Base-by-base conservation (phyloP, 2,113 vertebrate species). In the Tinamus guttatus region DNA sequence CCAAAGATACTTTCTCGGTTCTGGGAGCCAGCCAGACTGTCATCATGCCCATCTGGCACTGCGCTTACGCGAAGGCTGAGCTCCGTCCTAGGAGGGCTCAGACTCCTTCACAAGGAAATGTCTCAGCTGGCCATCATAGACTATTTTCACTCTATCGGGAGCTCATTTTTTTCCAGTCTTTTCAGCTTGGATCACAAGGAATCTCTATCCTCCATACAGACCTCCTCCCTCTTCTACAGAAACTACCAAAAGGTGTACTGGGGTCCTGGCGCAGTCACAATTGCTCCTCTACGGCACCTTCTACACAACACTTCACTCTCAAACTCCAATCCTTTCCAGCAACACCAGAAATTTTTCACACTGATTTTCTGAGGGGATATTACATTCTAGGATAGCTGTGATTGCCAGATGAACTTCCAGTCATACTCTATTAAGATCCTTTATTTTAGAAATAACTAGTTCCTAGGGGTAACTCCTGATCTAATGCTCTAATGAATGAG, bases 21-120 rank as follows among this genome's bases (percentile, higher is more conserved):
- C 56, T 36, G 41, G 34, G 54, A 13, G 13, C 15, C 78, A 78
- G 69, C 9, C 54, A 32, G 49, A 2, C 30, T 4, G 30, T 38
- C 62, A 34, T 32, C 17, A 3, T 3, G 2, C 21, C 34, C 5
- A 1, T 2, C 27, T 32, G 68, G 27, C 19, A 15, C 11, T 45
- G 71, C 3, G 0, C 27, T 27, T 64, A 22, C 27, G 36, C 17
- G 24, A 38, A 64, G 62, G 25, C 40, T 25, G 36, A 40, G 36
- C 40, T 40, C 25, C 18, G 36, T 28, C 36, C 62, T 38, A 64
- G 62, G 24, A 64, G 25, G 18, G 25, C 28, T 64, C 62, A 27
- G 62, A 17, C 62, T 64, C 36, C 12, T 64, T 64, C 27, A 40
- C 62, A 64, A 58, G 28, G 30, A 18, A 32, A 28, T 12, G 30